Evolutionary conservation across 2,888 invertebrate species (phyloP), one percentile per base, ranked within the genome.

Genomic region (Sicus ferrugineus): DNA sequence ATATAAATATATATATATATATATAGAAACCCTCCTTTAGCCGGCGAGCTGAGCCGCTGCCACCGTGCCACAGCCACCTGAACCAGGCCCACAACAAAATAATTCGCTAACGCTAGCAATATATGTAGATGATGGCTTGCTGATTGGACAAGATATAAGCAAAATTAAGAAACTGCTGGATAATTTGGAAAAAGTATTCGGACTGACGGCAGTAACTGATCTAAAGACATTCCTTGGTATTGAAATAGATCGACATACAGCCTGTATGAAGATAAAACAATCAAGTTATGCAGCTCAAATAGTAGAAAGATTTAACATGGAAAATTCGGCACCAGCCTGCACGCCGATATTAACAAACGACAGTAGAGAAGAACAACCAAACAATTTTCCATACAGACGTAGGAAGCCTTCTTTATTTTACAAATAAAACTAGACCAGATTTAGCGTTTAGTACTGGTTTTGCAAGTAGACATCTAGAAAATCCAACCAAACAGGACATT

Each of bases 361-460:
- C 16, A 16, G 42, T n/a, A 42, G 42, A 42, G 42, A 42, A 42
- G 42, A 42, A 42, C 16, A 42, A n/a, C 42, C 42, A 52, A 52
- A 52, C 21, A 52, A 52, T 52, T 52, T 52, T 52, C 52, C 52
- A 52, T 52, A 52, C 26, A 11, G 52, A 5, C 26, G 52, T 52
- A n/a, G 52, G 52, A 52, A 52, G 52, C 26, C n/a, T 4, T 23
- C 52, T 52, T 21, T 26, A 52, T 52, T 5, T 52, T 11, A 26
- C 52, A 52, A 52, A 52, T 26, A 52, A 52, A 52, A 52, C 52
- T 52, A 52, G 52, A 52, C 52, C 52, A 52, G 23, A 52, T n/a
- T 52, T 52, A 26, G 52, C 52, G 26, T n/a, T 52, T 11, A 52
- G 52, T 26, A 11, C 11, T 21, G 52, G 52, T 23, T 52, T 52